A percentile compares a stretch with the other conserved stretches of the same genome.
These are phyloP conservation scores for Uropetala carovei DNA, from an alignment of 2,888 invertebrate species.

Conservation along the genomic window DNA sequence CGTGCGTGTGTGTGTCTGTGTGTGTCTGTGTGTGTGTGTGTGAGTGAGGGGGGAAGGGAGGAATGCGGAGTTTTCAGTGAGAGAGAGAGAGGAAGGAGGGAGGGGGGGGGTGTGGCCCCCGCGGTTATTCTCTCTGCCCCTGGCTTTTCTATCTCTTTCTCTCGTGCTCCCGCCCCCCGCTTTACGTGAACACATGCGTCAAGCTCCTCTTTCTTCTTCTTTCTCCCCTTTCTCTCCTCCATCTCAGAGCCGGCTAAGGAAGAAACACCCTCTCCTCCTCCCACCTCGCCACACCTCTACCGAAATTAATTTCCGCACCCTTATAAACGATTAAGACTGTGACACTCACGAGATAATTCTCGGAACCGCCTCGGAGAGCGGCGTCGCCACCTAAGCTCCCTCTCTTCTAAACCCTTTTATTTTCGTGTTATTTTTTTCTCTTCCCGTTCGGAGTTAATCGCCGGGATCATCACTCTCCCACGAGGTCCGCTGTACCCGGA, in stretches of 20 bases:
- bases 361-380: not conserved
- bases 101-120: not conserved
- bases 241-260: not conserved
- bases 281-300: not conserved
- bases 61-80: no score
- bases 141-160: not conserved
- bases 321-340: not conserved
- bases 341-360: not conserved
- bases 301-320: slow-evolving; percentile 38
- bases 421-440: not conserved
- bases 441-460: slow-evolving; percentile 25
- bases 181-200: not conserved
- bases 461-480: slow-evolving; percentile 41
- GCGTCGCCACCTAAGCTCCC: not conserved
- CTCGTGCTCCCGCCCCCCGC: not conserved
- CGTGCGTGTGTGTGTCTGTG: no score
- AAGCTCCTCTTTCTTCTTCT: not conserved
- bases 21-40: no score
- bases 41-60: no score
- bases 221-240: not conserved
- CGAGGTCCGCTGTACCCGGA: not conserved
- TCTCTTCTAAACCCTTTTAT: not conserved
- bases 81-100: no score
- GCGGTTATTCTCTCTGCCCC: not conserved
- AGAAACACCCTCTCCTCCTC: not conserved